Conservation (phyloP, 2,797 vertebrate species). For the Ibycter americanus region DNA sequence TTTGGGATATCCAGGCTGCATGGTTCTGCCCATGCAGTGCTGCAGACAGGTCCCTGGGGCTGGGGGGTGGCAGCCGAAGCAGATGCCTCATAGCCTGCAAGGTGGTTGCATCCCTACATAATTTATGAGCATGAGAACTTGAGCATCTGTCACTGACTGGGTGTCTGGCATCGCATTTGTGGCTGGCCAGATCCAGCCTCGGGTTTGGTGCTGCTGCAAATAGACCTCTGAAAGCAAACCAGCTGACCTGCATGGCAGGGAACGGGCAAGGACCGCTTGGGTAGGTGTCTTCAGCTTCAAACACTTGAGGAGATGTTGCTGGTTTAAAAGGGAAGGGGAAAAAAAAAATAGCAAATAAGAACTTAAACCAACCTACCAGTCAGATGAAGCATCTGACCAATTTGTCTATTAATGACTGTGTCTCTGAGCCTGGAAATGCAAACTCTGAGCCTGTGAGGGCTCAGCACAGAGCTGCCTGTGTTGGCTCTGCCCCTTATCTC, state of each 20-base stretch:
- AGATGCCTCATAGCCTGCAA: neutral
- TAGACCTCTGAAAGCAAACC: neutral
- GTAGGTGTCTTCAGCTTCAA: neutral
- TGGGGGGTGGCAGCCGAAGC: neutral
- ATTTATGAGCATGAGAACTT: neutral
- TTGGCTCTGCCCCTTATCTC: neutral
- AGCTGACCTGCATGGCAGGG: neutral
- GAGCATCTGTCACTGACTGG: neutral
- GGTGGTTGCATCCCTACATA: neutral
- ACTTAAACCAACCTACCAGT: neutral
- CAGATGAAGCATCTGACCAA: neutral
- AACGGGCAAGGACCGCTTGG: neutral
- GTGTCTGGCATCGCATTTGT: rapidly evolving
- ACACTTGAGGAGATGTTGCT: neutral
- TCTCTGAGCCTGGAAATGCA: neutral
- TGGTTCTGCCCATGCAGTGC: neutral
- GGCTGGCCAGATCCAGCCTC: neutral
- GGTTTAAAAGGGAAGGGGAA: neutral
- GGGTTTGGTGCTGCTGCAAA: neutral
- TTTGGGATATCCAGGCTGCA: neutral
- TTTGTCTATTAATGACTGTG: neutral
- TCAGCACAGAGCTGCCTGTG: neutral
- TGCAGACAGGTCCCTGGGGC: neutral
- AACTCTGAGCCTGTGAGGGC: neutral
- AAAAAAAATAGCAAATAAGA: neutral